phyloP scores from a whole-genome alignment of 2,113 vertebrate species.

The Catagonus wagneri region DNA sequence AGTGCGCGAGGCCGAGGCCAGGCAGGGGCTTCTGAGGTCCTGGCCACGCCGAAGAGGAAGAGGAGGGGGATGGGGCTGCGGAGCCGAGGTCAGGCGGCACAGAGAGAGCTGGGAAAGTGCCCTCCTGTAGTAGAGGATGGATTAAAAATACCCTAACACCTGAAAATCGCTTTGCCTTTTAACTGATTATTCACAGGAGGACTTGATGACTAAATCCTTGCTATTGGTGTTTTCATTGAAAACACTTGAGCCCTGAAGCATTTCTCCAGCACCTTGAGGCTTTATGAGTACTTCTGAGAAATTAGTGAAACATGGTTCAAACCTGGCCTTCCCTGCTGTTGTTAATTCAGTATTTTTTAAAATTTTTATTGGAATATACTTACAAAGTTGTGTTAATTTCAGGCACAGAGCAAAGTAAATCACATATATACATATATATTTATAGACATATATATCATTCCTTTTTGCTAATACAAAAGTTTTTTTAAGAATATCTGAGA shows the following conservation, averaged over 20 bases:
- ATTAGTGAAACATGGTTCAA: neutral
- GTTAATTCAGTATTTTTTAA: neutral
- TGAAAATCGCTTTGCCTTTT: neutral
- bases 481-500: slow-evolving; percentile 15
- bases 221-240: neutral
- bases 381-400: no score
- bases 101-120: neutral
- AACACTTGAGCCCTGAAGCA: neutral
- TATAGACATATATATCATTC: no score
- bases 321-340: neutral
- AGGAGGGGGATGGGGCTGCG: neutral
- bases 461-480: neutral
- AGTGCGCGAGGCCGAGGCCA: neutral
- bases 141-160: neutral
- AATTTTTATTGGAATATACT: no score
- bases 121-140: neutral
- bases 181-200: neutral
- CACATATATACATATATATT: no score
- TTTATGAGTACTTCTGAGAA: neutral
- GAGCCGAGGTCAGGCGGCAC: neutral
- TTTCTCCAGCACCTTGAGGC: neutral
- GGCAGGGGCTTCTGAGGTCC: neutral
- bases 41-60: neutral
- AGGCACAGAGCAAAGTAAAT: no score
- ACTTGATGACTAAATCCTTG: neutral